Conservation (phyloP, 2,797 vertebrate genomes). For the Nasua narica region DNA sequence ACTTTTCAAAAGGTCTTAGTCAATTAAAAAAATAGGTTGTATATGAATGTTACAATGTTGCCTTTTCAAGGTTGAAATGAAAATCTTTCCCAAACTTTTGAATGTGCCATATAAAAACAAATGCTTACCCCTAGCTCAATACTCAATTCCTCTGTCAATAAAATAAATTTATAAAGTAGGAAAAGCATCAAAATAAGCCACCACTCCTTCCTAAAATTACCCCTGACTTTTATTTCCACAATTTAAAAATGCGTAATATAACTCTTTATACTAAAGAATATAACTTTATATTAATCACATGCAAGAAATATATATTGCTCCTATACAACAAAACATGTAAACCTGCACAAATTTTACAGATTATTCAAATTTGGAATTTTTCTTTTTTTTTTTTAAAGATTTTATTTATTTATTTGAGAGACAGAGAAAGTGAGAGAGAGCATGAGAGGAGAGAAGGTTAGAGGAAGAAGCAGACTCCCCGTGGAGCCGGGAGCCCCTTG, state of each 20-base stretch:
- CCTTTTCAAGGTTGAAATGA: neutral
- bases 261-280: neutral
- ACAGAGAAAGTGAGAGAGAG: too few species aligned
- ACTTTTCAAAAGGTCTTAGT: neutral
- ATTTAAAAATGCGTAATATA: neutral
- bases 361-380: neutral
- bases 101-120: neutral
- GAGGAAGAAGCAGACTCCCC: too few species aligned
- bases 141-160: neutral
- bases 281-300: neutral
- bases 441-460: too few species aligned
- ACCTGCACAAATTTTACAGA: neutral
- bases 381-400: too few species aligned
- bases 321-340: neutral
- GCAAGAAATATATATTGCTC: neutral
- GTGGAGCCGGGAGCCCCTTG: too few species aligned
- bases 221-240: neutral
- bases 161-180: neutral
- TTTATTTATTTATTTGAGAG: too few species aligned
- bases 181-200: neutral
- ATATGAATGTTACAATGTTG: neutral
- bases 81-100: neutral
- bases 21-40: neutral
- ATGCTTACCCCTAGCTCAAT: neutral
- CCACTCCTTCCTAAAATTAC: neutral